Percentiles rank a stretch among this genome's conserved stretches.
These are phyloP conservation scores for Drosophila ercepeae DNA, from an alignment of 1,140 invertebrate genomes.

Conservation along the genomic window DNA sequence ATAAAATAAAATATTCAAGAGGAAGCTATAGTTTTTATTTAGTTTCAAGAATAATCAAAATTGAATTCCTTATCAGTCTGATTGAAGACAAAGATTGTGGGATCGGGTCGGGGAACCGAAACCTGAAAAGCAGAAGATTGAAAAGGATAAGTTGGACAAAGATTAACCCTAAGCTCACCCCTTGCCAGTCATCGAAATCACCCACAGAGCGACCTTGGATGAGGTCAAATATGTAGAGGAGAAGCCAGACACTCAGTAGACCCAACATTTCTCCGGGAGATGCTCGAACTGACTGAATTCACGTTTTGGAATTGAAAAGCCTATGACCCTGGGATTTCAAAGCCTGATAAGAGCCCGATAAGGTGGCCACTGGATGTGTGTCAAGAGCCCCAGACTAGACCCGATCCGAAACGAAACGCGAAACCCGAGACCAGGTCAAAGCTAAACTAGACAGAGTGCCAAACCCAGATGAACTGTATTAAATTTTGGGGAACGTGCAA, in stretches of 20 bases:
- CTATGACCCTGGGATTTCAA: background rate
- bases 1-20: constrained; percentile 3
- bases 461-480: constrained; percentile 64
- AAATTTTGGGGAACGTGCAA: constrained; percentile 72
- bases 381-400: constrained; percentile 28
- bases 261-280: constrained; percentile 45
- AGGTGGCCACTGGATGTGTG: constrained; percentile 32
- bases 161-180: constrained; percentile 14
- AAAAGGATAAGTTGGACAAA: background rate
- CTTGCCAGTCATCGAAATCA: constrained; percentile 19
- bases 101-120: constrained; percentile 37
- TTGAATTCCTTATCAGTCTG: constrained; percentile 16
- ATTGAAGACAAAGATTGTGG: constrained; percentile 54
- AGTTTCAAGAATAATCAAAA: background rate
- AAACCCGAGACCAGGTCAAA: constrained; percentile 31
- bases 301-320: background rate
- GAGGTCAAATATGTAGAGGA: constrained; percentile 37
- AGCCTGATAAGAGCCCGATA: constrained; percentile 44
- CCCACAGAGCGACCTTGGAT: constrained; percentile 40
- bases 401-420: background rate
- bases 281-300: constrained; percentile 12
- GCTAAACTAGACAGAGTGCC: constrained; percentile 21
- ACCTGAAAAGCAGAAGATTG: background rate
- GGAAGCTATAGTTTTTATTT: background rate
- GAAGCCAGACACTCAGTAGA: constrained; percentile 25